Conservation (phyloP, 1,140 invertebrate species). For the Drosophila murphyi region DNA sequence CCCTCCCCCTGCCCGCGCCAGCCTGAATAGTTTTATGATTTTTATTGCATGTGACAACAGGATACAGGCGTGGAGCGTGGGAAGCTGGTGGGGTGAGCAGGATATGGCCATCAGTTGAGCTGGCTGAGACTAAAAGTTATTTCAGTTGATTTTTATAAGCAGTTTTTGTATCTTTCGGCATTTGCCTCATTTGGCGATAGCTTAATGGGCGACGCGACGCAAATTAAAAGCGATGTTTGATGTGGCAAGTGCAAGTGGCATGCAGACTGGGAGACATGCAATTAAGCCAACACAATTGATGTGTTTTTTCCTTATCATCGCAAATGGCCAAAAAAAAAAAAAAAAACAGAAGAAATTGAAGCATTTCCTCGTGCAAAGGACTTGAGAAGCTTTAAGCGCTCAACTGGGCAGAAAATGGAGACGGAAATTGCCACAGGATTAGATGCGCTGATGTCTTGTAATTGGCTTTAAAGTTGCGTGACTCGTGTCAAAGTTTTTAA, state of each 20-base stretch:
- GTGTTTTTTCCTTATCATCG: conserved; percentile 23
- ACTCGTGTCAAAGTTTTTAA: conserved; percentile 51
- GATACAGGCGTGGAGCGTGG: conserved; percentile 23
- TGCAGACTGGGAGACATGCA: conserved; percentile 13
- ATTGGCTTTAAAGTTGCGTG: conserved; percentile 69
- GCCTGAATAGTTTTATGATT: conserved; percentile 79
- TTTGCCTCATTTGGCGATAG: conserved; percentile 58
- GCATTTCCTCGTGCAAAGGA: conserved; percentile 14
- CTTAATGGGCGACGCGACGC: conserved; percentile 63
- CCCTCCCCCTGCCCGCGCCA: neutral
- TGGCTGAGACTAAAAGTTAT: conserved; percentile 32
- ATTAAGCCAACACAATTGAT: conserved; percentile 48
- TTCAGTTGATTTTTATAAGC: conserved; percentile 43
- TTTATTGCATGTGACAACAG: conserved; percentile 75
- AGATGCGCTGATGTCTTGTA: conserved; percentile 39
- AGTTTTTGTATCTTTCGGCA: conserved; percentile 42
- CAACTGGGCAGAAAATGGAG: conserved; percentile 36
- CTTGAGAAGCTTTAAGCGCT: conserved; percentile 10
- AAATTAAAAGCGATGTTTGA: conserved; percentile 63
- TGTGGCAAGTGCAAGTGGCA: conserved; percentile 25
- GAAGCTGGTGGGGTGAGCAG: neutral
- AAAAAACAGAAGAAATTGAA: neutral
- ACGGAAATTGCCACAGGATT: conserved; percentile 25
- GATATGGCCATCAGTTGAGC: conserved; percentile 42
- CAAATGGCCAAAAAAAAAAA: neutral